Conservation (phyloP, 2,888 invertebrate genomes). For the Cinara cedri region DNA sequence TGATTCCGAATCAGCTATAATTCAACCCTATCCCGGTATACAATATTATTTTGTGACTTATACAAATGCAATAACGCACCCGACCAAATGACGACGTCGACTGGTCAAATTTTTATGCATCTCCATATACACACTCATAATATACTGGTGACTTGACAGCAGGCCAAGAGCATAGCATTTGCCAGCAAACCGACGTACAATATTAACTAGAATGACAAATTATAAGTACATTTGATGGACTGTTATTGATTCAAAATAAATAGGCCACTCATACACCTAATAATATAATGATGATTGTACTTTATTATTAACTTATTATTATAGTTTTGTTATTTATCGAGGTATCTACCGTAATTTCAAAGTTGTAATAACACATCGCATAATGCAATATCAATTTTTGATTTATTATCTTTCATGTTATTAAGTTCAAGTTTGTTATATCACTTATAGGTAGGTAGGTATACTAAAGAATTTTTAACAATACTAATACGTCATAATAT, state of each 20-base stretch:
- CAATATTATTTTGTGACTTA: too few species aligned
- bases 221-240: conserved; percentile 24
- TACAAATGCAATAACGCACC: not conserved
- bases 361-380: not conserved
- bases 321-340: conserved; percentile 13
- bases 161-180: conserved; percentile 12
- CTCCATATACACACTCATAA: not conserved
- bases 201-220: conserved; percentile 23
- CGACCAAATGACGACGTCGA: too few species aligned
- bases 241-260: conserved; percentile 40
- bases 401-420: too few species aligned
- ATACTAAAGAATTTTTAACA: too few species aligned
- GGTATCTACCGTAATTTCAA: not conserved
- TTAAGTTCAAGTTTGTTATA: too few species aligned
- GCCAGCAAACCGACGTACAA: conserved; percentile 15
- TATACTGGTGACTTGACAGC: conserved; percentile 1
- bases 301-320: conserved; percentile 33
- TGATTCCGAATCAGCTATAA: too few species aligned
- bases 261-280: conserved; percentile 4
- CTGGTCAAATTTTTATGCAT: not conserved
- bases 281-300: too few species aligned
- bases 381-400: not conserved
- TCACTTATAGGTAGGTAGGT: too few species aligned
- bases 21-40: too few species aligned
- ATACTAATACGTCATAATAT: too few species aligned